Percentiles rank a stretch among this genome's conserved stretches.
phyloP scores from a whole-genome alignment of 2,888 invertebrate genomes.

The Oxystoma pomonae region DNA sequence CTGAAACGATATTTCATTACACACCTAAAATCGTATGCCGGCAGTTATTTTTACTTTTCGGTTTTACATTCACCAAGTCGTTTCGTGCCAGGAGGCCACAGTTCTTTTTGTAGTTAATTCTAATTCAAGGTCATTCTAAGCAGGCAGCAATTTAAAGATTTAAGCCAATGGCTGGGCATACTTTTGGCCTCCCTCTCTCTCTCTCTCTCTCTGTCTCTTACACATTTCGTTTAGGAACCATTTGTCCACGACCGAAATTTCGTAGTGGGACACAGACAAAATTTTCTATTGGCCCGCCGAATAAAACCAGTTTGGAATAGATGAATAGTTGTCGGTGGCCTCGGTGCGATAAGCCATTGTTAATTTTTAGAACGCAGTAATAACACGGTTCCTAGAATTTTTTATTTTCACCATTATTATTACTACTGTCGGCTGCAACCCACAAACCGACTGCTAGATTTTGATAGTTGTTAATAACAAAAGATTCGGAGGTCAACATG shows the following conservation, averaged over 20 bases:
- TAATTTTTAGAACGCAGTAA: conserved; percentile 10
- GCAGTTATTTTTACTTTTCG: background rate
- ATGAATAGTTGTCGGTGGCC: conserved; percentile 26
- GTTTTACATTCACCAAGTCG: conserved; percentile 1
- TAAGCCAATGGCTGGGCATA: conserved; percentile 30
- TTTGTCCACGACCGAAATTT: conserved; percentile 10
- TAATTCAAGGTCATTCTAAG: conserved; percentile 38
- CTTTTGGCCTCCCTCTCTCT: too few relatives aligned
- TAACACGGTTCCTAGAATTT: conserved; percentile 17
- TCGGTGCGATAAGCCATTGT: conserved; percentile 27
- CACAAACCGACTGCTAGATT: background rate
- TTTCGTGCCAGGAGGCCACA: conserved; percentile 11
- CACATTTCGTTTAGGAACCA: conserved; percentile 31
- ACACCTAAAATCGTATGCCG: background rate
- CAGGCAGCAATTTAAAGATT: conserved; percentile 25
- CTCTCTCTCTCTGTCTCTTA: conserved; percentile 3
- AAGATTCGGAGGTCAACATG: conserved; percentile 3
- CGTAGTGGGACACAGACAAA: conserved; percentile 8
- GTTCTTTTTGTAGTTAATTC: conserved; percentile 34
- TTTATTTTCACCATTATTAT: conserved; percentile 1
- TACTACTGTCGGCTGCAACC: background rate
- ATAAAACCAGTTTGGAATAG: conserved; percentile 20
- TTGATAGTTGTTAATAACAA: conserved; percentile 5
- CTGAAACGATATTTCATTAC: background rate
- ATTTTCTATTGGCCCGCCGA: conserved; percentile 11